A percentile compares a stretch with the other conserved stretches of the same genome.
These are phyloP conservation scores for Danionella dracula DNA, from an alignment of 2,797 vertebrate genomes.

Conservation along the genomic window DNA sequence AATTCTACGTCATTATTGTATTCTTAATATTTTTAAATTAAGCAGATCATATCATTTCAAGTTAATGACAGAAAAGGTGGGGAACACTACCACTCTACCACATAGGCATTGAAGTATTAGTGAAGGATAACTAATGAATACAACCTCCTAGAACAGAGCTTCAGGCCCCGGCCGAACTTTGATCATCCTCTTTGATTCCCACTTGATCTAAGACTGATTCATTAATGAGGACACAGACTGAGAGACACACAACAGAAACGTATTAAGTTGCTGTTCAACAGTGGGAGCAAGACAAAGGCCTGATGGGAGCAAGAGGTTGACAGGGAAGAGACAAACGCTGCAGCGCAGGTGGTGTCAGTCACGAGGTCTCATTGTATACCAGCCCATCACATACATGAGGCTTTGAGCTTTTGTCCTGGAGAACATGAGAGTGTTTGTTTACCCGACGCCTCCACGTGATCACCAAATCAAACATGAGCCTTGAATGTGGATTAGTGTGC, in stretches of 20 bases:
- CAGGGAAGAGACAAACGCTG: background rate
- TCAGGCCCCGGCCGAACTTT: slow-evolving; percentile 21
- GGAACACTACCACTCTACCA: too few species aligned
- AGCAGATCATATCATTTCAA: too few species aligned
- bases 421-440: background rate
- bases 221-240: slow-evolving; percentile 25
- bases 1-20: too few species aligned
- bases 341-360: slow-evolving; percentile 3
- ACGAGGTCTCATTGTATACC: background rate
- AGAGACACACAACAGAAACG: slow-evolving; percentile 18
- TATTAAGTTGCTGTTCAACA: slow-evolving; percentile 38
- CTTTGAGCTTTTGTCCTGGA: slow-evolving; percentile 8
- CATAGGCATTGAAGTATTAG: too few species aligned
- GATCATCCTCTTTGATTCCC: slow-evolving; percentile 29
- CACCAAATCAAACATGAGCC: background rate
- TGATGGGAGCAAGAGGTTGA: background rate
- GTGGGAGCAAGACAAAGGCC: slow-evolving; percentile 5
- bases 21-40: too few species aligned
- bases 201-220: background rate
- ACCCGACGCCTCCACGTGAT: background rate
- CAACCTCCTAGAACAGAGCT: too few species aligned
- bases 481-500: background rate
- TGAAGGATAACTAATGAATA: too few species aligned
- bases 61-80: too few species aligned
- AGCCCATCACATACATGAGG: background rate